A percentile compares a stretch with the other conserved stretches of the same genome.
Evolutionary conservation across 23 tunicate species (phyloP).

Genomic region (Clavelina lepadiformis): DNA sequence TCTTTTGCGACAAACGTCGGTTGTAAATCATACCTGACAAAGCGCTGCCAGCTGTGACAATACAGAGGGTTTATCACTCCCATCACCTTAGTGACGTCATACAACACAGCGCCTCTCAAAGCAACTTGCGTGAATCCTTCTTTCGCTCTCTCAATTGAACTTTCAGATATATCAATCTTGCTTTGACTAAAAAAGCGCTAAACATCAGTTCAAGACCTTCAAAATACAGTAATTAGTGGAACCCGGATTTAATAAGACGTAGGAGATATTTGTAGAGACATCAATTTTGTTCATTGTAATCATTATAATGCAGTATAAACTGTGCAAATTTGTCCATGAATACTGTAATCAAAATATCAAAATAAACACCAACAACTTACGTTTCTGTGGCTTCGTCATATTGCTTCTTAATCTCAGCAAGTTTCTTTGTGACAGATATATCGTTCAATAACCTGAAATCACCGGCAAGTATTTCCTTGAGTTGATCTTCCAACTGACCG

Average conservation of each 20-base stretch:
- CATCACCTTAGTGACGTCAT: conserved; percentile 49
- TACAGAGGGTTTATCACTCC: conserved; percentile 69
- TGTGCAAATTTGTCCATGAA: too few relatives aligned
- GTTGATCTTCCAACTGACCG: conserved; percentile 50
- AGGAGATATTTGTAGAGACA: too few relatives aligned
- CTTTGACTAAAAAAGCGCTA: conserved; percentile 33
- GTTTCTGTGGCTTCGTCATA: conserved; percentile 76
- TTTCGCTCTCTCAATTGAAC: conserved; percentile 62
- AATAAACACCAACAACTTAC: conserved; percentile 13
- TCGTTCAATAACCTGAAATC: conserved; percentile 75
- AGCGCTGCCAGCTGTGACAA: conserved; percentile 75
- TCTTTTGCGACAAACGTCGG: background rate
- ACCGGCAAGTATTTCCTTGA: conserved; percentile 84
- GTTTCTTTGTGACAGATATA: conserved; percentile 43
- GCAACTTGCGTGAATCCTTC: conserved; percentile 80
- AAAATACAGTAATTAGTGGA: background rate
- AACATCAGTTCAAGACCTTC: too few relatives aligned
- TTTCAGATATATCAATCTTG: conserved; percentile 42
- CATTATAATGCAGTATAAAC: too few relatives aligned
- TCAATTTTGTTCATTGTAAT: too few relatives aligned
- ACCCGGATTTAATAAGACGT: too few relatives aligned
- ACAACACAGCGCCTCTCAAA: conserved; percentile 67
- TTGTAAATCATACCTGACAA: conserved; percentile 36
- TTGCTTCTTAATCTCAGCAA: conserved; percentile 78
- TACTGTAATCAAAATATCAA: too few relatives aligned